Percentiles rank a stretch among this genome's conserved stretches.
Conservation (phyloP, 2,888 invertebrate species). For the Drosophila anomelani region DNA sequence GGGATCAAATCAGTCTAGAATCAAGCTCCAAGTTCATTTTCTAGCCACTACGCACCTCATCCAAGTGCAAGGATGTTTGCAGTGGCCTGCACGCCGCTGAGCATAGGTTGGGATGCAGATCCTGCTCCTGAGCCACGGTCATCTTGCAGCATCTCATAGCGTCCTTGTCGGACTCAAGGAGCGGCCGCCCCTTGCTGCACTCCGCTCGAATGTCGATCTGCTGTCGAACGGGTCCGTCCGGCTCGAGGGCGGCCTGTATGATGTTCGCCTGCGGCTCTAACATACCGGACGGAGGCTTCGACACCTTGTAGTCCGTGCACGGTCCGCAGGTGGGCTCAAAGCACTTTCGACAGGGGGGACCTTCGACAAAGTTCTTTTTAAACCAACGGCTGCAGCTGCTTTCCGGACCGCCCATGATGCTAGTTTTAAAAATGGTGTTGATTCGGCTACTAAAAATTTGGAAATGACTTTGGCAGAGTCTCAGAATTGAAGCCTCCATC, state of each 20-base stretch:
- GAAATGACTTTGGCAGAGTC: background rate
- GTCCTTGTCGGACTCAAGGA: constrained; percentile 1
- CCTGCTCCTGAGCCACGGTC: constrained; percentile 38
- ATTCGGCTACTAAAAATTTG: background rate
- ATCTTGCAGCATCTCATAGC: constrained; percentile 39
- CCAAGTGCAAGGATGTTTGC: constrained; percentile 51
- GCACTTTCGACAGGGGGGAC: constrained; percentile 27
- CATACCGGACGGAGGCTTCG: background rate
- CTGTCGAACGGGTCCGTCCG: constrained; percentile 37
- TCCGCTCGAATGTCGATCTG: constrained; percentile 38
- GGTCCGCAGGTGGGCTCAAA: constrained; percentile 42
- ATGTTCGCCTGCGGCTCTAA: constrained; percentile 4
- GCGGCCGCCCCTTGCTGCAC: constrained; percentile 24
- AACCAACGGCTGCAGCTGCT: constrained; percentile 56
- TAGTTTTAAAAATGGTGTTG: background rate
- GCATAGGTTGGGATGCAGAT: constrained; percentile 49
- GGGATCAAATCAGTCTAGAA: background rate
- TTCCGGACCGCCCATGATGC: constrained; percentile 43
- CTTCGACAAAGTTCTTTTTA: background rate
- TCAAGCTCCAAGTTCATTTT: background rate
- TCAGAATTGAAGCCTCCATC: background rate
- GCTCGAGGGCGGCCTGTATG: constrained; percentile 24
- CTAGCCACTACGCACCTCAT: constrained; percentile 48
- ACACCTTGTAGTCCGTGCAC: constrained; percentile 49
- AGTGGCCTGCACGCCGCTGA: constrained; percentile 51